A percentile compares a stretch with the other conserved stretches of the same genome.
phyloP scores from a whole-genome alignment of 2,113 vertebrate genomes.

The Neolamprologus hecqui region DNA sequence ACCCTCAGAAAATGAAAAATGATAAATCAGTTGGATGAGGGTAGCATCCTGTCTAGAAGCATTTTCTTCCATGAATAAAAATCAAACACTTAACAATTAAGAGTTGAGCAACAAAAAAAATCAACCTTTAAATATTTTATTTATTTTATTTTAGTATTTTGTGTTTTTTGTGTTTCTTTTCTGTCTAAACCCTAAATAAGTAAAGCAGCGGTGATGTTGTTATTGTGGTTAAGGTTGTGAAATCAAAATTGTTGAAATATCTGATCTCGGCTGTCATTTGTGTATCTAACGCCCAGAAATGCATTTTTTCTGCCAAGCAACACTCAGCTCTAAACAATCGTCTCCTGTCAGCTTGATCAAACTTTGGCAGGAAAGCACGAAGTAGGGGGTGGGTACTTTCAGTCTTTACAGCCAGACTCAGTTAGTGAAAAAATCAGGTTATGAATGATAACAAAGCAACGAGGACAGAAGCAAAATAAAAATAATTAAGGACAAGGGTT shows the following conservation, averaged over 20 bases:
- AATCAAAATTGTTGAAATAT: constrained; percentile 13
- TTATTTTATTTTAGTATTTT: too few species aligned
- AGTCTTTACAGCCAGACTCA: neutral
- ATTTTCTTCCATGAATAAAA: neutral
- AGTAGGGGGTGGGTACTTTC: neutral
- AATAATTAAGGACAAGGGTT: rapidly evolving
- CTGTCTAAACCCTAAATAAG: neutral
- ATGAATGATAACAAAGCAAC: neutral
- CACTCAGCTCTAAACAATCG: constrained; percentile 24
- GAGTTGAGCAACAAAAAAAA: neutral
- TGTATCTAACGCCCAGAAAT: constrained; percentile 40
- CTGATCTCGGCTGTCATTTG: constrained; percentile 25
- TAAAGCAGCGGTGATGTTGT: neutral
- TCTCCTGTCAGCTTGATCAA: constrained; percentile 44
- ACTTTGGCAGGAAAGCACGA: constrained; percentile 18
- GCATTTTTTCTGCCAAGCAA: constrained; percentile 18
- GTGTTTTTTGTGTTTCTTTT: neutral
- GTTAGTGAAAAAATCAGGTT: neutral
- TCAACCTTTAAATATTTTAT: neutral
- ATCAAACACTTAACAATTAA: neutral
- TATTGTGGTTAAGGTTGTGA: neutral
- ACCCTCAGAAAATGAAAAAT: neutral
- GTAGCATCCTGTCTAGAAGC: rapidly evolving
- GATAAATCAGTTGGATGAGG: neutral
- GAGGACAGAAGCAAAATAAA: neutral